These are phyloP conservation scores for Adelges cooleyi DNA, from an alignment of 1,140 invertebrate genomes.

Conservation along the genomic window DNA sequence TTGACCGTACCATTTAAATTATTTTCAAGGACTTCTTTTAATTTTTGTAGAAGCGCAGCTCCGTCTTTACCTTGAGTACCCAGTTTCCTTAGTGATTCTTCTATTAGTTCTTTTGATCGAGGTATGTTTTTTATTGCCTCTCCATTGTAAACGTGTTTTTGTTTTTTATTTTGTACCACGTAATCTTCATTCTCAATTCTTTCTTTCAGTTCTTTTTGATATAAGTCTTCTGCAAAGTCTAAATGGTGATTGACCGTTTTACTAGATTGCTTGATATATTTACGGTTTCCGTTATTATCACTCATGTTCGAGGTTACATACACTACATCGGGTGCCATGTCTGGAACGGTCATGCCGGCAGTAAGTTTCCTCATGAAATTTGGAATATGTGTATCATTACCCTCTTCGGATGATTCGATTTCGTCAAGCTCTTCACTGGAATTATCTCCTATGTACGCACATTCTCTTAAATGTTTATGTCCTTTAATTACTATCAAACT, in stretches of 20 bases:
- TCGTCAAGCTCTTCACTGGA: constrained; percentile 48
- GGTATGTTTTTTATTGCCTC: constrained; percentile 32
- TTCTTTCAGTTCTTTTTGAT: constrained; percentile 25
- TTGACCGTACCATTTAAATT: background rate
- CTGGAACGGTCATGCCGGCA: constrained; percentile 14
- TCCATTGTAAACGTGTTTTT: constrained; percentile 36
- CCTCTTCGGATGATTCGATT: constrained; percentile 26
- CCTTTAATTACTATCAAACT: constrained; percentile 62
- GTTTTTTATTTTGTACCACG: background rate
- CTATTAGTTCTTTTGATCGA: constrained; percentile 22
- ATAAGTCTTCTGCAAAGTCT: constrained; percentile 30
- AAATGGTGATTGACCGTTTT: constrained; percentile 29
- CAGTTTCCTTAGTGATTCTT: constrained; percentile 13
- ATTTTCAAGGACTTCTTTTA: constrained; percentile 14
- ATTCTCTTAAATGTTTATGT: constrained; percentile 61
- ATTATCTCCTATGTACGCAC: constrained; percentile 66
- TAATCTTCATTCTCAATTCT: constrained; percentile 19
- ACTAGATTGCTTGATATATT: background rate
- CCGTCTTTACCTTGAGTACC: constrained; percentile 12
- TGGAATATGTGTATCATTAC: constrained; percentile 12
- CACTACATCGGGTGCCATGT: constrained; percentile 13
- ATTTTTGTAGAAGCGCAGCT: background rate
- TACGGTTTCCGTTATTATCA: background rate
- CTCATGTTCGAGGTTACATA: background rate
- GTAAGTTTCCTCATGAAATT: constrained; percentile 29